Evolutionary conservation across 2,113 vertebrate species (phyloP), one percentile per base, ranked within the genome.

Genomic region (Chloroceryle aenea): DNA sequence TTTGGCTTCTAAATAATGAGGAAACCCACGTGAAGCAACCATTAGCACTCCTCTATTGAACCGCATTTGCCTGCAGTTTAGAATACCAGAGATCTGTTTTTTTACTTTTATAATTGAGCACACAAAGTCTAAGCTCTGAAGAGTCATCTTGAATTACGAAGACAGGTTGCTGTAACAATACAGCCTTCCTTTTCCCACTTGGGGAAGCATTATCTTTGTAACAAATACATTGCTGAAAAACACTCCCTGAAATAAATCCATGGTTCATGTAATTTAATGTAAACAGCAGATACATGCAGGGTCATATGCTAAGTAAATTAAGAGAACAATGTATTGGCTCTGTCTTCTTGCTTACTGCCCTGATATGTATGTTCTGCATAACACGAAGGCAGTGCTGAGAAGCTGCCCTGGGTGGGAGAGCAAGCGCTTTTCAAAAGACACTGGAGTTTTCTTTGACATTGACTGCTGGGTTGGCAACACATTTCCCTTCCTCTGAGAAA

Each of bases 261-360:
- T 1, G 2, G 47, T 63, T 86, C 68, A 32, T 36, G 40, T 68
- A 81, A 78, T 52, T 87, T 81, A 96, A 93, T 85, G 73, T 84
- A 93, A 93, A 9, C 30, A 4, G 3, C 64, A 89, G 59, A 78
- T 78, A 78, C 0, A 0, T 84, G 64, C 72, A 81, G 86, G 76
- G 83, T 79, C 92, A 92, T 81, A 89, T 42, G 88, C 26, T 48
- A 94, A 95, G 40, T 82, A 80, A 91, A 88, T 86, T 95, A 92
- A 76, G 53, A 88, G 92, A 96, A 81, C 79, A 71, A 78, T 61
- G 48, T 72, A 78, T 21, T 45, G 36, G 68, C 47, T 94, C 50
- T 45, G 47, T 61, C 52, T 81, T 88, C 76, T 63, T 56, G 47
- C 66, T 87, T 64, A 92, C 63, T 83, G 63, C 18, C 29, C 45